Percentiles rank a stretch among this genome's conserved stretches.
These are phyloP conservation scores for Agrilus planipennis DNA, from an alignment of 1,140 invertebrate genomes.

Conservation along the genomic window DNA sequence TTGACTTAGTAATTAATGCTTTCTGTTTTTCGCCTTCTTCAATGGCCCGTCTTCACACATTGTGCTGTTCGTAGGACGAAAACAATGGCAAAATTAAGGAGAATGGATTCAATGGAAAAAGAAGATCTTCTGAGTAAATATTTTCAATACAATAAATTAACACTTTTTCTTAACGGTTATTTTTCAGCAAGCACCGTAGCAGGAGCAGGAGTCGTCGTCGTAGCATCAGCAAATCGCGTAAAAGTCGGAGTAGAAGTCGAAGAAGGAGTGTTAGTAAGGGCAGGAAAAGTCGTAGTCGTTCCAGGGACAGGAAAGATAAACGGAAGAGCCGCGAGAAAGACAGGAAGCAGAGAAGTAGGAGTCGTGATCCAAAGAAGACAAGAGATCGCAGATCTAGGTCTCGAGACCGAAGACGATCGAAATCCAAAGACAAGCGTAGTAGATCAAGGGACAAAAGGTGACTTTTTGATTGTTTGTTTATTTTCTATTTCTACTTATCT, in stretches of 20 bases:
- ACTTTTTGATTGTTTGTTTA: neutral
- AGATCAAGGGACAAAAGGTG: slow-evolving; percentile 27
- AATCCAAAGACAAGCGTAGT: slow-evolving; percentile 38
- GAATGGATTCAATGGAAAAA: slow-evolving; percentile 40
- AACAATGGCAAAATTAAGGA: slow-evolving; percentile 44
- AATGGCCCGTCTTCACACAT: slow-evolving; percentile 39
- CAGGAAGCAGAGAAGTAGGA: slow-evolving; percentile 33
- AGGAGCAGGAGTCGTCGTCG: neutral
- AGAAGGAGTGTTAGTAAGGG: too few relatives aligned
- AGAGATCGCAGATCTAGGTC: slow-evolving; percentile 8
- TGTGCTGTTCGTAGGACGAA: slow-evolving; percentile 54
- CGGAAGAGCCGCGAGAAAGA: slow-evolving; percentile 29
- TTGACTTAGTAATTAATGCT: slow-evolving; percentile 29
- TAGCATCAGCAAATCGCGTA: slow-evolving; percentile 5
- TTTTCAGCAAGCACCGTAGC: slow-evolving; percentile 1
- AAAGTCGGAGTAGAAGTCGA: slow-evolving; percentile 32
- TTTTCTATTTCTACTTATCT: neutral
- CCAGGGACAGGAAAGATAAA: slow-evolving; percentile 15
- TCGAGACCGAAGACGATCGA: slow-evolving; percentile 24
- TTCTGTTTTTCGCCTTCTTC: slow-evolving; percentile 29
- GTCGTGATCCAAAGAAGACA: slow-evolving; percentile 19
- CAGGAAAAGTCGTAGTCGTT: slow-evolving; percentile 27
- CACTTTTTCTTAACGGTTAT: neutral
- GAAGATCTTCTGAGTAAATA: slow-evolving; percentile 42
- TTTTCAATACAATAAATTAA: neutral